Evolutionary conservation across 2,113 vertebrate species (phyloP), one percentile per base, ranked within the genome.

Genomic region (Coryphaenoides rupestris): DNA sequence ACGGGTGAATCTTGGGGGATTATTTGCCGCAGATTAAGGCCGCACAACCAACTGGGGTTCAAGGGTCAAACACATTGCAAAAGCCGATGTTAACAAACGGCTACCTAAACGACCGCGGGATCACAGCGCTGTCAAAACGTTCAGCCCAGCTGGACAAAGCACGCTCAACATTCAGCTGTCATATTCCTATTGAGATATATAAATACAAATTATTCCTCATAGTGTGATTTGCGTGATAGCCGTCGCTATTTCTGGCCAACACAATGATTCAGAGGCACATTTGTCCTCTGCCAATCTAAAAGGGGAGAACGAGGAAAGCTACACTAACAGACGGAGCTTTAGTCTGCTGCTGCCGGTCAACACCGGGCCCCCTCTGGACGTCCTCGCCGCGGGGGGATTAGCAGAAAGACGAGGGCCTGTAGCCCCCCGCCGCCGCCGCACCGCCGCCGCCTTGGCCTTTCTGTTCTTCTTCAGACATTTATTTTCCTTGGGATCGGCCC

Each of bases 401-500:
- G 9, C 6, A 2, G 13, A 40, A 40, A 12, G 9, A 12, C 33
- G 2, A 40, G 33, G n/a, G 33, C 33, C 33, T 40, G 33, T 12
- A 40, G 33, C 13, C 33, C 33, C 9, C 17, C 19, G 21, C 49
- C 53, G n/a, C n/a, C n/a, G n/a, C n/a, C n/a, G n/a, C n/a, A n/a
- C n/a, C n/a, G n/a, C n/a, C n/a, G n/a, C n/a, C n/a, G n/a, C n/a
- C n/a, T n/a, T n/a, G n/a, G n/a, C n/a, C n/a, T n/a, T 54, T 54
- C 53, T 54, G 13, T 14, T 24, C 9, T 40, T 45, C 28, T 33
- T 16, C 23, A 24, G 19, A 21, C 58, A 60, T 52, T 52, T 21
- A 16, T 66, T 54, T 63, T 72, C 12, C 23, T 40, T 47, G 22
- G 55, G 56, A 55, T 47, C 10, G 55, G 23, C 17, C 19, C 26